Base-by-base conservation (phyloP, 2,888 invertebrate species). In the Hoplodrina ambigua region DNA sequence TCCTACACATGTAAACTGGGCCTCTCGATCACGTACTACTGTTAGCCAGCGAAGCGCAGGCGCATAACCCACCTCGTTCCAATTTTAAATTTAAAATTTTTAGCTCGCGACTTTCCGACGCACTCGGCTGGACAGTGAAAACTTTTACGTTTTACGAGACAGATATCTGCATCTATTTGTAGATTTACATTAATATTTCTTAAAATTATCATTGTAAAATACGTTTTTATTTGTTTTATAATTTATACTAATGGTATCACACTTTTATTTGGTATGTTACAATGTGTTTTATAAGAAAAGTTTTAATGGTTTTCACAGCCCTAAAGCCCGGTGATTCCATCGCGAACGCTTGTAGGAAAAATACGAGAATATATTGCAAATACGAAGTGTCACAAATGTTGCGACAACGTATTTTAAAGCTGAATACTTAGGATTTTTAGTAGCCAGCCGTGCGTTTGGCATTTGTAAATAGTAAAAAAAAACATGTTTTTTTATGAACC, bases 1-100 rank as follows among this genome's bases (percentile, higher is more conserved):
- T 96, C 97, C 94, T 97, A 97, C 96, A 97, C 97, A 95, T 97
- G 97, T 97, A 97, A 97, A 96, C 96, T 97, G 96, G 97, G 97
- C 95, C 96, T 97, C 91, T 97, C 97, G 91, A 97, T 97, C 94
- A 97, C 97, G 94, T 97, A 97, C 96, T 97, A 97, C 96, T 97
- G 97, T 96, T 97, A 97, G 96, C 96, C 89, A 88, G 86, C 90
- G 90, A 85, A 88, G 89, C 91, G 90, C 90, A 87, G 86, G 89
- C 91, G 90, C 90, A 88, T 88, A 90, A 89, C 94, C 94, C 95
- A 94, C 94, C 94, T 94, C 90, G 92, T 93, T 93, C 92, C 92
- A 92, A 90, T 92, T 90, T 87, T 90, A 89, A 87, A 89, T 88
- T 87, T 86, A 84, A 88, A 90, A 87, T 87, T 87, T 81, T 89